These are phyloP conservation scores for Platysteira castanea DNA, from an alignment of 2,113 vertebrate genomes.

Conservation along the genomic window DNA sequence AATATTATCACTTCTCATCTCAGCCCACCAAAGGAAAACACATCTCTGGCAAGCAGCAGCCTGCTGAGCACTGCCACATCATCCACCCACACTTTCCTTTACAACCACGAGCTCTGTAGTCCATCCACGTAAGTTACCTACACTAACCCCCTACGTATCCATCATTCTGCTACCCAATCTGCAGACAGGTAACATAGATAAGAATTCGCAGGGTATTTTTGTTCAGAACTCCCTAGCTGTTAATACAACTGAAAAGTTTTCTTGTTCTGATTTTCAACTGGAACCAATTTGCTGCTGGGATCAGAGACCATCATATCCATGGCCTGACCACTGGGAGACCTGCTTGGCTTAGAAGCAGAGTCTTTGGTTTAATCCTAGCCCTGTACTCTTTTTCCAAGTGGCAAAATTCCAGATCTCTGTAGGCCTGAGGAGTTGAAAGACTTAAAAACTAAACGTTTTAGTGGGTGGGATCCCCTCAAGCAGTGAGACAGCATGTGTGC, in stretches of 20 bases:
- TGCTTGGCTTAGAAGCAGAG: background rate
- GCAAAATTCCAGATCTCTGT: background rate
- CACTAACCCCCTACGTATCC: background rate
- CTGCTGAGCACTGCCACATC: background rate
- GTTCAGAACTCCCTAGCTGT: background rate
- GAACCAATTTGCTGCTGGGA: background rate
- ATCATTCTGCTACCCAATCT: background rate
- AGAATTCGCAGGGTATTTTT: background rate
- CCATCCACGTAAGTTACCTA: background rate
- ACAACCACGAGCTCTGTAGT: accelerated
- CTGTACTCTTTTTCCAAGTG: background rate
- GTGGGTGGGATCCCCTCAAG: background rate
- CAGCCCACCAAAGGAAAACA: background rate
- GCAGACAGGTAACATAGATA: background rate
- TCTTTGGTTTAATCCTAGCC: background rate
- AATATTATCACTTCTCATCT: background rate
- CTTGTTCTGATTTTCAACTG: background rate
- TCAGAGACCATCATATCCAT: background rate
- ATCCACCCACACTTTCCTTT: background rate
- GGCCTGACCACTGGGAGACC: accelerated
- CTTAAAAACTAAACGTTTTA: background rate
- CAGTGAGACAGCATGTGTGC: background rate
- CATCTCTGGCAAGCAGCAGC: background rate
- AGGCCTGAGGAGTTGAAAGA: background rate
- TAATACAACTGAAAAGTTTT: background rate